Base-by-base conservation (phyloP, 2,888 invertebrate species). In the Resseliella maxima region DNA sequence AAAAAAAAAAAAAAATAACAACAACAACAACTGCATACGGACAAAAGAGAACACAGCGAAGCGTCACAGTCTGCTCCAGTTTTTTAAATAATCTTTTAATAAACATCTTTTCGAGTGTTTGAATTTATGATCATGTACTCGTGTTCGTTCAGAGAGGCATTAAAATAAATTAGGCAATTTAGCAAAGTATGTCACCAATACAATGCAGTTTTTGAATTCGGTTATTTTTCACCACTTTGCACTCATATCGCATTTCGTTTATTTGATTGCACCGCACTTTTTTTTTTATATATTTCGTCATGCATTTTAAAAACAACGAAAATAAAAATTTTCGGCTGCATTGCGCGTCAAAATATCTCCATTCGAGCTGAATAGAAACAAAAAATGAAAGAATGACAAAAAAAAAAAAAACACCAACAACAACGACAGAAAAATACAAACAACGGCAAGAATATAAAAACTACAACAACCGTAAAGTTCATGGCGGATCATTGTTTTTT, bases 91-190 rank as follows among this genome's bases (percentile, higher is more conserved):
- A 83, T 83, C 83, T 83, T 38, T 36, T 83, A 83, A 83, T 83
- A 83, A 83, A 83, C 83, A 83, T 83, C 83, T 83, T 83, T 83
- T 83, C 38, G 83, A 83, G 83, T 83, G 83, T 83, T 83, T 83
- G 83, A 83, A 83, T 83, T 83, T 83, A 83, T 83, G 83, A 83
- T 83, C 83, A 38, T 83, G 83, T 38, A 83, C 83, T 38, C 83
- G 38, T 38, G 72, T 72, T 27, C 72, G 10, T 72, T 21, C 72
- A 72, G 72, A 72, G 72, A 36, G 83, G 38, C 83, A 83, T 83
- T 38, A 83, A 36, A 83, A 83, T 83, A 83, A 83, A 83, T 83
- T 83, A 83, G 83, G 83, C 83, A 83, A 83, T 83, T 83, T 83
- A 83, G 36, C 24, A 38, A 83, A 83, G 83, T 83, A n/a, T 38